A percentile compares a stretch with the other conserved stretches of the same genome.
phyloP scores from a whole-genome alignment of 2,797 vertebrate species.

The Botia almorhae region DNA sequence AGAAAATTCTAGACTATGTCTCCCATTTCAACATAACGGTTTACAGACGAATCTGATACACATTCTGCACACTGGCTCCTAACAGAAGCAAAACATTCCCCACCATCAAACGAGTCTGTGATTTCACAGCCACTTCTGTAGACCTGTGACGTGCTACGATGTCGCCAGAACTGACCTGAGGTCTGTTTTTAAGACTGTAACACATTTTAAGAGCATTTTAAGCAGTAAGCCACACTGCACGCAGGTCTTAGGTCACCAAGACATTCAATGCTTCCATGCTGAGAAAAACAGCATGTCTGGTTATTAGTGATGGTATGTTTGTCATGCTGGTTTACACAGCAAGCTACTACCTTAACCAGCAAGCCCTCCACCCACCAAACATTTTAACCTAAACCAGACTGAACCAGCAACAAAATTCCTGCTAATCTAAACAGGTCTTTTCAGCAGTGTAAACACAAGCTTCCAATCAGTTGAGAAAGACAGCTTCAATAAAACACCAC shows the following conservation, averaged over 20 bases:
- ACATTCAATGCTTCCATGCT: too few species aligned
- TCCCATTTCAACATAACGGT: background rate
- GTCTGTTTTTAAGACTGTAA: background rate
- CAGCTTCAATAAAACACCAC: constrained; percentile 12
- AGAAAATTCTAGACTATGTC: background rate
- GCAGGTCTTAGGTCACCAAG: background rate
- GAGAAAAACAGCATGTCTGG: too few species aligned
- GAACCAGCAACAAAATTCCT: too few species aligned
- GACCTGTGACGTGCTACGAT: background rate
- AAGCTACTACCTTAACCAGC: too few species aligned
- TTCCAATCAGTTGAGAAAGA: background rate
- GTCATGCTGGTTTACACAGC: too few species aligned
- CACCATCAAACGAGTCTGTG: background rate
- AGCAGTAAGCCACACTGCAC: background rate
- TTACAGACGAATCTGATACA: constrained; percentile 6
- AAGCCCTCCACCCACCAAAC: too few species aligned
- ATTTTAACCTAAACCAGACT: too few species aligned
- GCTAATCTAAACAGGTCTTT: too few species aligned
- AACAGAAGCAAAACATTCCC: background rate
- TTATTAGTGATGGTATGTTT: too few species aligned
- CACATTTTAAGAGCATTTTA: too few species aligned
- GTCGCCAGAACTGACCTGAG: background rate
- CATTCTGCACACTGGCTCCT: background rate
- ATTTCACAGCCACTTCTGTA: background rate
- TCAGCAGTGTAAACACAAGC: constrained; percentile 42